These are phyloP conservation scores for Aldrovandia affinis DNA, from an alignment of 2,797 vertebrate genomes.

Conservation along the genomic window DNA sequence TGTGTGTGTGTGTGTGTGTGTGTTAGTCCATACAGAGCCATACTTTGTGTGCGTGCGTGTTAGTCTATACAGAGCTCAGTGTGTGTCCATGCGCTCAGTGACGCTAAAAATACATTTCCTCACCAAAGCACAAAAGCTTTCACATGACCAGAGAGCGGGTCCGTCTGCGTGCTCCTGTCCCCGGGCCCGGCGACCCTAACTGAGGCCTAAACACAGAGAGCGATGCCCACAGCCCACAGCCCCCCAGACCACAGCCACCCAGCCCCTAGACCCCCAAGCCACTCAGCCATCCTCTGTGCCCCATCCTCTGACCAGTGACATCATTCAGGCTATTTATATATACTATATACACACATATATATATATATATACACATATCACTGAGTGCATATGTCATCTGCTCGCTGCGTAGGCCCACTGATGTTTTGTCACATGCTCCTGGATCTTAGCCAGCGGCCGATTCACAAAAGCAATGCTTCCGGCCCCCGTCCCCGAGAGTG, in stretches of 20 bases:
- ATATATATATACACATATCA: too few species aligned
- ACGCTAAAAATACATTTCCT: conserved; percentile 22
- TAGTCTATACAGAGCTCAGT: conserved; percentile 26
- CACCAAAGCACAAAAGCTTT: conserved; percentile 25
- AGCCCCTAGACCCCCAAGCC: background rate
- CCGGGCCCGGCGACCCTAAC: background rate
- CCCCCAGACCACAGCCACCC: too few species aligned
- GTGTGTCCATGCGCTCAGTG: background rate
- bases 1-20: conserved; percentile 16
- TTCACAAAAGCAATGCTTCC: conserved; percentile 29
- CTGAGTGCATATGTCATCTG: conserved; percentile 3
- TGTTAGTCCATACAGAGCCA: background rate
- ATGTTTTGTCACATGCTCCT: conserved; percentile 40
- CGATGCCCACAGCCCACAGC: background rate
- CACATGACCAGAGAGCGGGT: conserved; percentile 33
- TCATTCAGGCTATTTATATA: conserved; percentile 28
- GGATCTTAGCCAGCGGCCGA: conserved; percentile 36
- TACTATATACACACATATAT: too few species aligned
- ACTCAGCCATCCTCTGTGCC: conserved; percentile 1
- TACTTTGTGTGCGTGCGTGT: conserved; percentile 47
- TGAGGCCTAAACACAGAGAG: conserved; percentile 21
- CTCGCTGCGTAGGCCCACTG: conserved; percentile 24
- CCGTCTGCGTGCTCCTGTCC: conserved; percentile 28
- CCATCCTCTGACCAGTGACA: conserved; percentile 36
- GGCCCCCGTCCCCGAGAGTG: background rate